Evolutionary conservation across 1,140 invertebrate species (phyloP).

Genomic region (Trichonephila clavipes): DNA sequence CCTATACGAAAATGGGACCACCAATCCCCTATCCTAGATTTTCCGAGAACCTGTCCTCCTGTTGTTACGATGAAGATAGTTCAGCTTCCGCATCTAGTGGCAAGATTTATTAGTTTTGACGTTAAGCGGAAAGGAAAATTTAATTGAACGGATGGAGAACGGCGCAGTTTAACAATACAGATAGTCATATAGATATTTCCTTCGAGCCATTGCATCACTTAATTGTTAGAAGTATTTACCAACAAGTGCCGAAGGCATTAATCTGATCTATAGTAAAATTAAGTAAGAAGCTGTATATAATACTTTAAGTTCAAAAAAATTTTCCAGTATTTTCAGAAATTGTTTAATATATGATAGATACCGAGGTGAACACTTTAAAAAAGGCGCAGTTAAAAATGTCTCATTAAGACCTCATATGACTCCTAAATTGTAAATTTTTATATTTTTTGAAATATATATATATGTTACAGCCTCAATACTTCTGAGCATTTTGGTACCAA

Average conservation of each 20-base stretch:
- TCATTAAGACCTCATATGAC: too few species aligned
- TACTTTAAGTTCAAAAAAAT: too few species aligned
- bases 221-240: background rate
- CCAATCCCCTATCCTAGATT: background rate
- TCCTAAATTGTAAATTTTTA: too few species aligned
- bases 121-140: slow-evolving; percentile 46
- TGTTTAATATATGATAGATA: too few species aligned
- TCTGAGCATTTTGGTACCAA: too few species aligned
- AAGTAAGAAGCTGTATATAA: too few species aligned
- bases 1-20: background rate
- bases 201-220: background rate
- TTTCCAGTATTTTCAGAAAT: too few species aligned
- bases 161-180: background rate
- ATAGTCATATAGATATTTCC: background rate
- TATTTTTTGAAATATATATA: too few species aligned
- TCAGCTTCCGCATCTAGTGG: background rate
- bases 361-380: too few species aligned
- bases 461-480: too few species aligned
- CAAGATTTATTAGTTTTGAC: slow-evolving; percentile 52
- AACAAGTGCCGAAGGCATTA: background rate
- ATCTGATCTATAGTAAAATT: background rate
- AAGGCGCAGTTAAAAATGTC: too few species aligned
- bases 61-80: background rate
- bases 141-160: slow-evolving; percentile 35
- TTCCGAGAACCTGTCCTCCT: background rate